Conservation (phyloP, 2,797 vertebrate species). For the Malurus splendens region DNA sequence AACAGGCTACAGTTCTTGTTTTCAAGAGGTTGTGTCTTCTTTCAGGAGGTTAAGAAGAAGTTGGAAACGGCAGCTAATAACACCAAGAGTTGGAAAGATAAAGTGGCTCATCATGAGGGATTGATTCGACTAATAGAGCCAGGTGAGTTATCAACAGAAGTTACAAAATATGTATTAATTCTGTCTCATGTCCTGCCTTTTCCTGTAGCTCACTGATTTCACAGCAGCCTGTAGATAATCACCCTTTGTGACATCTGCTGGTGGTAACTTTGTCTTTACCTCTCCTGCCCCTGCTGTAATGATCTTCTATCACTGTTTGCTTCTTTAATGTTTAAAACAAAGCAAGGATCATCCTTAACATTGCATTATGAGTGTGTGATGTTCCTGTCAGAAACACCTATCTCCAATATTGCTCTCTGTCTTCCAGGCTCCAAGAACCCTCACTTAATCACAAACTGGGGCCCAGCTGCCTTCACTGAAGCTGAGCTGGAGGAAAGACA, state of each 20-base stretch:
- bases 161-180: not conserved
- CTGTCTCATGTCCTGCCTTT: not conserved
- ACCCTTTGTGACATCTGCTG: not conserved
- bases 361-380: rapidly evolving
- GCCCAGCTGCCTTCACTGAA: constrained; percentile 87
- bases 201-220: not conserved
- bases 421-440: constrained; percentile 84
- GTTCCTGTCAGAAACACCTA: not conserved
- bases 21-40: not conserved
- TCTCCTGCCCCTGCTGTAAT: not conserved
- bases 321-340: not conserved
- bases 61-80: constrained; percentile 86
- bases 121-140: constrained; percentile 91
- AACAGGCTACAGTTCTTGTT: not conserved
- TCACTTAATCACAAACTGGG: constrained; percentile 91
- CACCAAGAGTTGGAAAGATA: constrained; percentile 94
- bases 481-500: constrained; percentile 84
- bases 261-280: not conserved
- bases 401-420: not conserved
- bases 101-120: constrained; percentile 92
- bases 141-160: constrained; percentile 69
- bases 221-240: not conserved
- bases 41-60: constrained; percentile 89
- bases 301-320: not conserved
- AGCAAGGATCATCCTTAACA: not conserved